phyloP scores from a whole-genome alignment of 2,888 invertebrate genomes.

The Ichneumon xanthorius region DNA sequence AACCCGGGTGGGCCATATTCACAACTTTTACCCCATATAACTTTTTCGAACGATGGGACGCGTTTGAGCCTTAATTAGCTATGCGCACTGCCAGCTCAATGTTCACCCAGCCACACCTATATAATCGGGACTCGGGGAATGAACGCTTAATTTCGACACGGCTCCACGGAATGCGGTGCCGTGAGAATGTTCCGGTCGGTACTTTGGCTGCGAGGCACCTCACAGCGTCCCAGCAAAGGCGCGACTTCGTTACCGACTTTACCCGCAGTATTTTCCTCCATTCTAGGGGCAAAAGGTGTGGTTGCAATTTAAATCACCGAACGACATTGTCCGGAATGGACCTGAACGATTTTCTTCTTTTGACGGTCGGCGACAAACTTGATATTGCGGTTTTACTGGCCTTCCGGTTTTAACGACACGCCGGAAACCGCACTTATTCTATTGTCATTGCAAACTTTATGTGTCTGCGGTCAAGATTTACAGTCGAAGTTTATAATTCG shows the following conservation, averaged over 20 bases:
- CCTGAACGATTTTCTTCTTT: neutral
- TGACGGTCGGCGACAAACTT: neutral
- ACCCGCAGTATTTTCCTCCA: neutral
- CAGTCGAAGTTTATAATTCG: no score
- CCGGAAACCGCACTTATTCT: neutral
- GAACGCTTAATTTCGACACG: constrained; percentile 2
- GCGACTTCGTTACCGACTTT: neutral
- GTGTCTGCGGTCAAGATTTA: neutral
- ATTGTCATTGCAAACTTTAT: neutral
- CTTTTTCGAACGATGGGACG: neutral
- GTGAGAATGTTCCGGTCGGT: neutral
- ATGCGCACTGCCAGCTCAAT: neutral
- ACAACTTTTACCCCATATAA: neutral
- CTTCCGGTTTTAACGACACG: no score
- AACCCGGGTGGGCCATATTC: neutral
- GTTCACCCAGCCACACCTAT: neutral
- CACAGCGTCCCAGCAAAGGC: neutral
- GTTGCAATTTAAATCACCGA: neutral
- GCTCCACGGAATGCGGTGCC: neutral
- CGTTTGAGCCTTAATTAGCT: neutral
- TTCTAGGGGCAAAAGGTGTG: neutral
- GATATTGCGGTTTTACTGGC: neutral
- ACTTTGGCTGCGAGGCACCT: neutral
- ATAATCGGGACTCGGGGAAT: neutral
- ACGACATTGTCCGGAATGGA: neutral